Evolutionary conservation across 1,140 invertebrate species (phyloP), one percentile per base, ranked within the genome.

Genomic region (Galendromus occidentalis): DNA sequence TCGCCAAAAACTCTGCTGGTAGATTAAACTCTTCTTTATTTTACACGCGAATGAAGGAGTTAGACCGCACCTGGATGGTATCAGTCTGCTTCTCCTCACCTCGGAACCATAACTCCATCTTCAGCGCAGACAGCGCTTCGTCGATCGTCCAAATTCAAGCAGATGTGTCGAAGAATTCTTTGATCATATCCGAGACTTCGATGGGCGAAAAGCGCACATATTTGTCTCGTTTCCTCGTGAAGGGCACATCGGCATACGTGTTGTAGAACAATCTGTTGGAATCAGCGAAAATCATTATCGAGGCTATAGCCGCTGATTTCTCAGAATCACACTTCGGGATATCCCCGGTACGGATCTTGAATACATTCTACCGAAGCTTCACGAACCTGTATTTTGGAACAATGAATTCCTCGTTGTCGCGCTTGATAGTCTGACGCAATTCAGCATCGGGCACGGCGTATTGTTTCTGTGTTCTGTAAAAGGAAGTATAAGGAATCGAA

Each of bases 391-490:
- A 93, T 71, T 84, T 82, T 0, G 89, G 90, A 65, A 92, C 77
- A 66, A 97, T 82, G 68, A 83, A 82, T 70, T 88, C 85, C 75
- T 85, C 86, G 77, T 90, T 91, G 72, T 89, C 88, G 59, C 84
- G 77, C 73, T 89, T 90, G 30, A 93, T 79, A 68, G 80, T 75
- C 73, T 90, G 85, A 42, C 91, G 79, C 42, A 96, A 76, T 72
- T 92, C 87, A 14, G 84, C 79, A 78, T 96, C 91, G 12, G 92
- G 92, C 70, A 96, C 87, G 25, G 90, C 90, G 78, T 95, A 96
- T 64, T 84, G 83, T 69, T 89, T 83, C 77, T 96, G 91, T 33
- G 84, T 83, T 68, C 85, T 84, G 0, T 81, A 80, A 25, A 39
- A 6, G 9, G 42, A 51, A 66, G 45, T 68, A 69, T 9, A 4